phyloP scores from a whole-genome alignment of 2,797 vertebrate genomes.

The Characodon lateralis region DNA sequence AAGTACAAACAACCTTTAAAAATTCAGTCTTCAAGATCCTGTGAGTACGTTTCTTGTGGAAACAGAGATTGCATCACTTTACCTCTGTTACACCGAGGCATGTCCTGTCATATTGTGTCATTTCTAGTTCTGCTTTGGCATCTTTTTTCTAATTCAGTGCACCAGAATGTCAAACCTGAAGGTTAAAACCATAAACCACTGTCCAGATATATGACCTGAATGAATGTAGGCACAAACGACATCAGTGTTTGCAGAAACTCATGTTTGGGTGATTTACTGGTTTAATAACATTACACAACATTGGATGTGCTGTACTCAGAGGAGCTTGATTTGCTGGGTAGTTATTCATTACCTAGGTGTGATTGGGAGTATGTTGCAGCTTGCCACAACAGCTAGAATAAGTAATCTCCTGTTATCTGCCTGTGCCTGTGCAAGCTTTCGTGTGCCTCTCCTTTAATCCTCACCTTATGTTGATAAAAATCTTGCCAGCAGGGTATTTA shows the following conservation, averaged over 20 bases:
- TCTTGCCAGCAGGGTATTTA: not conserved
- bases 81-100: not conserved
- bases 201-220: not conserved
- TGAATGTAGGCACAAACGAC: not conserved
- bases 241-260: not conserved
- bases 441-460: constrained; percentile 44
- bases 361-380: constrained; percentile 28
- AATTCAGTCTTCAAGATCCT: not conserved
- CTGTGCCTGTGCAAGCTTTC: constrained; percentile 30
- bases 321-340: constrained; percentile 32
- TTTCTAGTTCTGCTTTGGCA: not conserved
- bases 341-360: constrained; percentile 73
- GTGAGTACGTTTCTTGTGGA: not conserved
- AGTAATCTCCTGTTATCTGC: constrained; percentile 64
- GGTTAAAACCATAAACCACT: constrained; percentile 1
- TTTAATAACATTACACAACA: constrained; percentile 26
- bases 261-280: constrained; percentile 30
- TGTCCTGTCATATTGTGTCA: not conserved
- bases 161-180: constrained; percentile 2
- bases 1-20: not conserved
- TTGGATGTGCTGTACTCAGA: constrained; percentile 1
- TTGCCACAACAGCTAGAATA: constrained; percentile 47
- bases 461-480: constrained; percentile 3
- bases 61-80: constrained; percentile 10
- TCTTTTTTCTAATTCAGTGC: not conserved